Evolutionary conservation across 2,113 vertebrate genomes (phyloP), one percentile per base, ranked within the genome.

Genomic region (Halichoerus grypus): DNA sequence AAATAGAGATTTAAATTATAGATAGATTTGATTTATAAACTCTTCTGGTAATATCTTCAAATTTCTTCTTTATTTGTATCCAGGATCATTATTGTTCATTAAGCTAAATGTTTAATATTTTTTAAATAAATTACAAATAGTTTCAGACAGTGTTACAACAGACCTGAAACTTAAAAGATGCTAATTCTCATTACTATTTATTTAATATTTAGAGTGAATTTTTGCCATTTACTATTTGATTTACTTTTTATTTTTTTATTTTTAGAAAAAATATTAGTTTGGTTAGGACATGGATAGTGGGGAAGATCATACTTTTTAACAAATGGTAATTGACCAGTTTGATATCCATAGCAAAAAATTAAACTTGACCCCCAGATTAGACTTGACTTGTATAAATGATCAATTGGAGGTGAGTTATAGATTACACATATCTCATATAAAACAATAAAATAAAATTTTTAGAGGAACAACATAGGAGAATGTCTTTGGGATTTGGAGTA

Each of bases 171-270:
- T 72, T 94, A 74, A 80, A 80, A 53, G 42, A 46, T 39, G 46
- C 36, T n/a, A 51, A 57, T 96, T 65, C 82, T 61, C 22, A 59
- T 31, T 13, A 21, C 12, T 24, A 8, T 76, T 65, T 55, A 72
- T 74, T 55, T n/a, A 24, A 49, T 76, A 87, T 72, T 72, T 81
- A 82, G 53, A 72, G n/a, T 71, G 28, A 94, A 42, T 90, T 96
- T 22, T 80, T 80, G 55, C 39, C 12, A 36, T 22, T 63, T 42
- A 63, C 1, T 46, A 13, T 82, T n/a, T 77, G 15, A 84, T 67
- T 89, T 77, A 21, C 59, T 59, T 84, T 89, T 93, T 53, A 36
- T 61, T 57, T n/a, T 83, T 96, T 83, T 83, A 77, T 39, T 84
- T 89, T 82, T 84, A 67, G 33, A 53, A 69, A 76, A 85, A 77